phyloP scores from a whole-genome alignment of 2,113 vertebrate genomes.

The Thunnus maccoyii region DNA sequence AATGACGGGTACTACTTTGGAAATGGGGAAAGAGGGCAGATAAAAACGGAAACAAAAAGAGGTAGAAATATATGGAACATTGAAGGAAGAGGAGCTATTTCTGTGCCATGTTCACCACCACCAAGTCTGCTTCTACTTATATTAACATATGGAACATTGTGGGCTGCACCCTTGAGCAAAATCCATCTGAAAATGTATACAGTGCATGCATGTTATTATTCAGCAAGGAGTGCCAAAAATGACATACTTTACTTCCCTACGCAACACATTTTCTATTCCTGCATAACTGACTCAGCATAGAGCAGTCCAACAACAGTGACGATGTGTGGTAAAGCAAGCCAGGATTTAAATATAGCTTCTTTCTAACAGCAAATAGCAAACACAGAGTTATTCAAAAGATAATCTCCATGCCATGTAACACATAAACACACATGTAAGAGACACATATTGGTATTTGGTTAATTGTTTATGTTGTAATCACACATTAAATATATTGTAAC shows the following conservation, averaged over 20 bases:
- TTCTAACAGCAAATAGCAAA: not conserved
- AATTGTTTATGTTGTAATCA: too few relatives aligned
- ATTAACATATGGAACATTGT: slow-evolving; percentile 61
- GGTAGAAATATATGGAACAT: slow-evolving; percentile 57
- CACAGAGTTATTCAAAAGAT: not conserved
- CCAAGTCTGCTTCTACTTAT: slow-evolving; percentile 57
- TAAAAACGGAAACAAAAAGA: slow-evolving; percentile 70
- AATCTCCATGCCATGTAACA: not conserved
- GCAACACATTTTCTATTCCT: slow-evolving; percentile 43
- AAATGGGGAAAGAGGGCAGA: slow-evolving; percentile 79
- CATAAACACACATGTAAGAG: too few relatives aligned
- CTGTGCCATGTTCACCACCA: slow-evolving; percentile 40
- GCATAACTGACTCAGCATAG: slow-evolving; percentile 48
- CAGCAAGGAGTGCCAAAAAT: slow-evolving; percentile 30
- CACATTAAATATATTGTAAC: not conserved
- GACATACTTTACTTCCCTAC: slow-evolving; percentile 15
- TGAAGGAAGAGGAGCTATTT: slow-evolving; percentile 66
- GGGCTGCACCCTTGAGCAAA: slow-evolving; percentile 40
- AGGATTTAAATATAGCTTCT: not conserved
- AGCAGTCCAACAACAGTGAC: not conserved
- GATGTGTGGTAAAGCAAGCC: not conserved
- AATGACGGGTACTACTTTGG: slow-evolving; percentile 69
- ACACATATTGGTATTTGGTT: too few relatives aligned
- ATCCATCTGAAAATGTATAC: slow-evolving; percentile 38
- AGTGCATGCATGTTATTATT: slow-evolving; percentile 45